Evolutionary conservation across 2,888 invertebrate species (phyloP), one percentile per base, ranked within the genome.

Genomic region (Argynnis bischoffii): DNA sequence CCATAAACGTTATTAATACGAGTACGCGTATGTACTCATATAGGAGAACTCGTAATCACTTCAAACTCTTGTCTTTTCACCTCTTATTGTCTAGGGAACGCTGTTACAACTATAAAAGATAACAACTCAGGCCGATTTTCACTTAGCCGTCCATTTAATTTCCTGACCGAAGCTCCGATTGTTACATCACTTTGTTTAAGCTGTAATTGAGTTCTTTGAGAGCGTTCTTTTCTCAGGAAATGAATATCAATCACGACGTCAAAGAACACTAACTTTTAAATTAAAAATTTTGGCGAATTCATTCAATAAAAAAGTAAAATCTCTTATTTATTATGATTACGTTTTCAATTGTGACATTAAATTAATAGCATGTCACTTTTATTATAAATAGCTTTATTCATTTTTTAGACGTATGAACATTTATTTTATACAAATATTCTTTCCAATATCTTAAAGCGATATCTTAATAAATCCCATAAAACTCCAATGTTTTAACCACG

Each of bases 381-480:
- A 16, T 21, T 55, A 41, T 55, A 31, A 56, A 55, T 21, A 16
- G 41, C 47, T 26, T 48, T 48, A 13, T 6, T 47, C 35, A 11
- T 41, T 41, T 11, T 41, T 41, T 41, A 41, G 35, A 41, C 35
- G 35, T 41, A 41, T 41, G 8, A 11, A 41, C 35, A 11, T 48
- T 48, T n/a, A 48, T 48, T 59, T 59, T 59, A 59, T n/a, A 59
- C 48, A 48, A 59, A n/a, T 26, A 31, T 59, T 59, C 26, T 55
- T 65, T 69, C 84, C 90, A 86, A 90, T 91, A 90, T 85, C 84
- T 85, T 79, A 80, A 75, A 75, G 82, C 80, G 81, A 89, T 90
- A 90, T 89, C 89, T 90, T 91, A 89, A 89, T 90, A 92, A 92
- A 91, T 91, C 90, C 86, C 78, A 90, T 90, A 90, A 91, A 90